Percentiles rank a stretch among this genome's conserved stretches.
Conservation (phyloP, 2,888 invertebrate species). For the Drosophila longiperda region DNA sequence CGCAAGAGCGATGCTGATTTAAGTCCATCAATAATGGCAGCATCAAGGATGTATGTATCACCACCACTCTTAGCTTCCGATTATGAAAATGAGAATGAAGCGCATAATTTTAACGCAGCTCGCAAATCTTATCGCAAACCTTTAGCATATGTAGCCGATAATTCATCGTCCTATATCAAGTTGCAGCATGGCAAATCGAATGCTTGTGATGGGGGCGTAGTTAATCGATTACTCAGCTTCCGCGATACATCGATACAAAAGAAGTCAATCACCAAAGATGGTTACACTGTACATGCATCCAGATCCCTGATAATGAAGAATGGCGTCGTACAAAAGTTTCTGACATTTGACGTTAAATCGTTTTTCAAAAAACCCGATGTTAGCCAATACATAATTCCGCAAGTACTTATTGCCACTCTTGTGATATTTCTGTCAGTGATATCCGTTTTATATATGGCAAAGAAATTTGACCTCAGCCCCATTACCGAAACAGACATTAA, state of each 20-base stretch:
- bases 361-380: conserved; percentile 68
- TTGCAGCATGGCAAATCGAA: conserved; percentile 48
- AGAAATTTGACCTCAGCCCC: conserved; percentile 82
- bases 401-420: conserved; percentile 87
- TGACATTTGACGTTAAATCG: conserved; percentile 46
- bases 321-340: conserved; percentile 53
- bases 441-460: conserved; percentile 89
- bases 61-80: conserved; percentile 79
- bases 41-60: conserved; percentile 80
- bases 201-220: conserved; percentile 66
- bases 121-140: conserved; percentile 55
- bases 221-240: conserved; percentile 73
- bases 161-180: conserved; percentile 48
- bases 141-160: conserved; percentile 51
- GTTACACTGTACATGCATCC: conserved; percentile 44
- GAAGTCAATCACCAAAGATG: conserved; percentile 51
- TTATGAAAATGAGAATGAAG: conserved; percentile 71
- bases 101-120: conserved; percentile 41
- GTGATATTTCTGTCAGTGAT: conserved; percentile 89
- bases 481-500: conserved; percentile 85
- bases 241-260: conserved; percentile 73
- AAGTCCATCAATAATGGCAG: conserved; percentile 37
- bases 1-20: conserved; percentile 37
- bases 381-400: conserved; percentile 86
- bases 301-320: conserved; percentile 31